Evolutionary conservation across 2,888 invertebrate species (phyloP).

Genomic region (Xylota sylvarum): DNA sequence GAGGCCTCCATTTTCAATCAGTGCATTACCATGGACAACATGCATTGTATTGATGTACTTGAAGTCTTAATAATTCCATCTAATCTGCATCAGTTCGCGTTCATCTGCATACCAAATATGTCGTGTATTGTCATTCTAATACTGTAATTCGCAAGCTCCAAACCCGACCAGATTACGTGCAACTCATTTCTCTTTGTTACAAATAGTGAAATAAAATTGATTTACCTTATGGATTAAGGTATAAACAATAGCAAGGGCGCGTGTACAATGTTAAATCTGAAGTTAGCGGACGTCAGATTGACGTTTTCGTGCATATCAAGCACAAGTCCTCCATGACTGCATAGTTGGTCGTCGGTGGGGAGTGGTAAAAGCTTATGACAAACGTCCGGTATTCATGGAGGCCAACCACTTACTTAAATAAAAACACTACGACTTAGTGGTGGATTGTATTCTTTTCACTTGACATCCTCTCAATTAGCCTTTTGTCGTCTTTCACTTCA

Average conservation of each 20-base stretch:
- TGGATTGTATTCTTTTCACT: neutral
- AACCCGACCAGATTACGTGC: neutral
- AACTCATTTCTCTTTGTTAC: neutral
- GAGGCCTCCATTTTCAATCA: no score
- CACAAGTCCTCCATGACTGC: neutral
- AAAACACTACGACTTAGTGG: neutral
- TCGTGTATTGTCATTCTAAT: no score
- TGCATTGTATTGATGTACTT: no score
- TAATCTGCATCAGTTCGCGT: no score
- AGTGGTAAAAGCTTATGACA: neutral
- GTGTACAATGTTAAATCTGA: neutral
- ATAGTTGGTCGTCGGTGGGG: neutral
- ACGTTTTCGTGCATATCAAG: conserved; percentile 31
- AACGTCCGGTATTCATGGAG: conserved; percentile 3
- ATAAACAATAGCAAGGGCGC: neutral
- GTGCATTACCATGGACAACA: no score
- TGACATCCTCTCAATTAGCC: neutral
- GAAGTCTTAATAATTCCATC: no score
- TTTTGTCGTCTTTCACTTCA: neutral
- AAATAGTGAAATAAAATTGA: neutral
- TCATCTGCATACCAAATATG: no score
- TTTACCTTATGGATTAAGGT: neutral
- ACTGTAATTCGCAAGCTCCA: neutral
- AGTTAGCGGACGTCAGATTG: conserved; percentile 10
- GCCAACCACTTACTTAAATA: conserved; percentile 15